These are phyloP conservation scores for Sebastes fasciatus DNA, from an alignment of 2,113 vertebrate species.

Conservation along the genomic window DNA sequence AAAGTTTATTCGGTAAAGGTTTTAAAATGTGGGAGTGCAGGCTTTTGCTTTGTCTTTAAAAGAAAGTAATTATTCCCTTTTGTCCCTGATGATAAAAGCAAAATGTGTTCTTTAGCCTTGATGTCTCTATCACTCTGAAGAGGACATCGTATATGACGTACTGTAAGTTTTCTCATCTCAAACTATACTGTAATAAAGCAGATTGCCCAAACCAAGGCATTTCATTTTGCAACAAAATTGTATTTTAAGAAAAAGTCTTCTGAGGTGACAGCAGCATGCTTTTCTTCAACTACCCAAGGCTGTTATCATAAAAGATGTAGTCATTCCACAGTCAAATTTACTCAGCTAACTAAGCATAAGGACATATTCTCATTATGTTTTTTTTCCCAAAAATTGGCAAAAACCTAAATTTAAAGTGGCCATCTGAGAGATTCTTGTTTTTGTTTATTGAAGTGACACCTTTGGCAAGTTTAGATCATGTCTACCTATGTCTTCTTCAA, in stretches of 20 bases:
- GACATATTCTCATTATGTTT: too few relatives aligned
- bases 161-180: background rate
- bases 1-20: background rate
- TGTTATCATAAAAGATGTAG: too few relatives aligned
- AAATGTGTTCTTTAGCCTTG: background rate
- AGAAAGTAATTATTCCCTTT: background rate
- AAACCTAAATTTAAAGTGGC: slow-evolving; percentile 5
- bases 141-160: background rate
- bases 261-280: background rate
- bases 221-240: background rate
- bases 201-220: too few relatives aligned
- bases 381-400: too few relatives aligned
- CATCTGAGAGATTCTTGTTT: background rate
- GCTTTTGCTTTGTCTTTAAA: background rate
- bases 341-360: too few relatives aligned
- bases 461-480: background rate
- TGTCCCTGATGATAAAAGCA: slow-evolving; percentile 3
- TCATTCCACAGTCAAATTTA: too few relatives aligned
- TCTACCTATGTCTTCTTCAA: background rate
- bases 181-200: background rate
- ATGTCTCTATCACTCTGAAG: background rate
- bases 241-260: background rate
- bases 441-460: background rate
- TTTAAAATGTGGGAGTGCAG: background rate
- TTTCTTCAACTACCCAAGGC: background rate